Percentiles rank a stretch among this genome's conserved stretches.
Evolutionary conservation across 2,797 vertebrate species (phyloP).

Genomic region (Prionace glauca): DNA sequence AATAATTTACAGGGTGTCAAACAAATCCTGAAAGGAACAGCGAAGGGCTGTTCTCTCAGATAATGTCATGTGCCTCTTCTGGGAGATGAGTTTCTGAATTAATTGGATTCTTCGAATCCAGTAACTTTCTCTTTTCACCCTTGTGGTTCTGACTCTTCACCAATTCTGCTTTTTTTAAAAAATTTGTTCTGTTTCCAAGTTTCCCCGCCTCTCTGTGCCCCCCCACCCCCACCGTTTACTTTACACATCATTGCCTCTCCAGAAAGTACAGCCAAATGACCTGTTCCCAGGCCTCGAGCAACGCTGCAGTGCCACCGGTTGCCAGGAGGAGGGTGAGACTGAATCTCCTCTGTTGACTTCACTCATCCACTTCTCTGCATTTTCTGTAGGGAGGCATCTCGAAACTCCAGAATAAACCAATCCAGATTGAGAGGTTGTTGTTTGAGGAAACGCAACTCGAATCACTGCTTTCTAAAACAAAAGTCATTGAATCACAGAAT

Average conservation of each 20-base stretch:
- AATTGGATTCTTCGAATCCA: not conserved
- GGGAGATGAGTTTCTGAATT: not conserved
- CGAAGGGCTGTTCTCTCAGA: not conserved
- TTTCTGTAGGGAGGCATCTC: not conserved
- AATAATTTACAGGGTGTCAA: conserved; percentile 15
- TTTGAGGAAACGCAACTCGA: not conserved
- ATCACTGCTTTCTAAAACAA: not conserved
- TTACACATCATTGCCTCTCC: not conserved
- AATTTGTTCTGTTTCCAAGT: not conserved
- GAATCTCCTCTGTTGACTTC: not conserved
- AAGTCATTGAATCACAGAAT: too few relatives aligned
- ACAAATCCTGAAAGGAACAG: not conserved
- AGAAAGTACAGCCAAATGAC: not conserved
- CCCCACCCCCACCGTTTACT: not conserved
- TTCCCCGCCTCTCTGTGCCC: not conserved
- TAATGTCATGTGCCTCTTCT: not conserved
- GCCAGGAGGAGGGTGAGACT: not conserved
- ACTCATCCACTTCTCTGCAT: not conserved
- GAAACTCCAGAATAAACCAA: not conserved
- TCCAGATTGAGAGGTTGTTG: not conserved
- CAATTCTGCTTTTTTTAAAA: not conserved
- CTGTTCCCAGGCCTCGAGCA: conserved; percentile 8
- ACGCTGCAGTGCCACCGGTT: not conserved
- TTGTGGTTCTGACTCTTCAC: not conserved
- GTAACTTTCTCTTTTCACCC: not conserved